Conservation (phyloP, 2,888 invertebrate species). For the Cephonodes hylas region DNA sequence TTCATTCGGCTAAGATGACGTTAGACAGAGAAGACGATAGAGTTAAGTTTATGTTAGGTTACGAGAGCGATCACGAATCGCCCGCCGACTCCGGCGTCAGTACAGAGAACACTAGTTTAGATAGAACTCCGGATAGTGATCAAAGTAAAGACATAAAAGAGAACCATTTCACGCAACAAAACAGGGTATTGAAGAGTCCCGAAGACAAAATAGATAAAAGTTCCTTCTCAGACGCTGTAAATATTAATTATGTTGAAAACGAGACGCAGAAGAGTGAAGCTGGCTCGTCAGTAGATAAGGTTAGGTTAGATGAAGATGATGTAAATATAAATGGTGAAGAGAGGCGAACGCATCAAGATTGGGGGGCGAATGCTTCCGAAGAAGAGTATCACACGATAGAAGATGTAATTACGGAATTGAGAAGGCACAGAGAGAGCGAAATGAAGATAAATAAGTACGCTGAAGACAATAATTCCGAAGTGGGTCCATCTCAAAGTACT, state of each 20-base stretch:
- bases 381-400: slow-evolving; percentile 60
- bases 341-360: slow-evolving; percentile 44
- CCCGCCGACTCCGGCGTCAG: slow-evolving; percentile 85
- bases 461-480: slow-evolving; percentile 35
- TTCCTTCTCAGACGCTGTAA: slow-evolving; percentile 65
- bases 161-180: slow-evolving; percentile 66
- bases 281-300: slow-evolving; percentile 57
- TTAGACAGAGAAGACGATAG: slow-evolving; percentile 55
- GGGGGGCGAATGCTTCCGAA: slow-evolving; percentile 46
- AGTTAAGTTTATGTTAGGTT: slow-evolving; percentile 74
- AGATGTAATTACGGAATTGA: slow-evolving; percentile 61
- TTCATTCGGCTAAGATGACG: slow-evolving; percentile 61
- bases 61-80: slow-evolving; percentile 75
- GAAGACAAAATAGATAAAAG: slow-evolving; percentile 53
- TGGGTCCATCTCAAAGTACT: slow-evolving; percentile 40
- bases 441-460: slow-evolving; percentile 42
- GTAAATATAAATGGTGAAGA: slow-evolving; percentile 40
- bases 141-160: slow-evolving; percentile 59
- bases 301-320: slow-evolving; percentile 50
- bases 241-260: slow-evolving; percentile 64
- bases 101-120: slow-evolving; percentile 87
- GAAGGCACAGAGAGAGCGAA: slow-evolving; percentile 53
- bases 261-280: slow-evolving; percentile 66
- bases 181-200: slow-evolving; percentile 65
- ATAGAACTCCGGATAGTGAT: slow-evolving; percentile 83